Base-by-base conservation (phyloP, 2,113 vertebrate genomes). In the Polypterus senegalus region DNA sequence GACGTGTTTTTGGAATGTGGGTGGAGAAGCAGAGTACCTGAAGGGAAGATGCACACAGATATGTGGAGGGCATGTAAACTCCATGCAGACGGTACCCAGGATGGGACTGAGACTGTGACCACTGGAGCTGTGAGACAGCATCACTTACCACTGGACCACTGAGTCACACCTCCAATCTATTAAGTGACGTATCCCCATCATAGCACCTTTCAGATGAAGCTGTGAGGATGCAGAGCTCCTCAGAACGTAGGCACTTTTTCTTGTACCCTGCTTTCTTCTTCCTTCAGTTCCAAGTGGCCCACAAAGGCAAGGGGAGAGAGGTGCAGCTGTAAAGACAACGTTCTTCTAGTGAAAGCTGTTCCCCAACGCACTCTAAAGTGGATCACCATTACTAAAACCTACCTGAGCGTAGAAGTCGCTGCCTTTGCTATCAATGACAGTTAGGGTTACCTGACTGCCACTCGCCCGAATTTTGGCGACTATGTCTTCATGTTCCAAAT, bases 371-470 rank as follows among this genome's bases (percentile, higher is more conserved):
- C 49, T 43, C 9, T 6, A 8, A n/a, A 1, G 59, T 6, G 8
- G 4, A 48, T 4, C 5, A 4, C 0, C 0, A 2, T 48, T 48
- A 64, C 49, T 10, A 2, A 4, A 4, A 47, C 79, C 6, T 63
- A 94, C 94, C 77, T 81, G 74, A 59, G 74, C 86, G 78, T 88
- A 97, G 74, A 87, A 94, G 6, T 76, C 67, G 58, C 88, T 83
- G 0, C 85, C 88, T 3, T 77, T 66, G 0, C 76, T 73, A 53
- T 90, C 86, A 0, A 97, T 86, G 51, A 88, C 77, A 51, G 76
- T 73, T 52, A 98, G 79, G 0, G 75, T 81, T 61, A 95, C 82
- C 54, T 62, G 55, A 7, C 84, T 73, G 0, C 87, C 83, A 1
- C 65, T 83, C 0, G 74, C 70, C 6, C 83, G 77, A 70, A 98